A percentile compares a stretch with the other conserved stretches of the same genome.
Conservation (phyloP, 2,888 invertebrate species). For the Arge pagana region DNA sequence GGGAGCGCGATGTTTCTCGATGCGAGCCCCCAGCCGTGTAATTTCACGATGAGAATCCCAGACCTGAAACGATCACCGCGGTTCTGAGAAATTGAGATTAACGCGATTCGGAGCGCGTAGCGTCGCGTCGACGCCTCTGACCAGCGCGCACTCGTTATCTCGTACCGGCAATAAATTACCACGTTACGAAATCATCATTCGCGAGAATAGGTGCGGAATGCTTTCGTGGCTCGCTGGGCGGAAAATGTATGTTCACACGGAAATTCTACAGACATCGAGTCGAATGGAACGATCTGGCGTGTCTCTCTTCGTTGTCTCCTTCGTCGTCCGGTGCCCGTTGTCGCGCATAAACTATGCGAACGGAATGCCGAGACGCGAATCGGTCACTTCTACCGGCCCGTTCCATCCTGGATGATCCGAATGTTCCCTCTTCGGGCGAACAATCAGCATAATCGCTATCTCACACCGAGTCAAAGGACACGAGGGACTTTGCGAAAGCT, state of each 20-base stretch:
- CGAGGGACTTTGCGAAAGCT: too few relatives aligned
- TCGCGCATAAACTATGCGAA: neutral
- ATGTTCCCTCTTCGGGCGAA: too few relatives aligned
- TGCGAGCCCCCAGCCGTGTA: too few relatives aligned
- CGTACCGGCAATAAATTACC: constrained; percentile 18
- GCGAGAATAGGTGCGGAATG: constrained; percentile 13
- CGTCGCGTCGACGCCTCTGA: constrained; percentile 2
- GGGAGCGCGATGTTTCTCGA: too few relatives aligned
- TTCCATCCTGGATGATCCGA: too few relatives aligned
- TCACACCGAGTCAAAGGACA: too few relatives aligned
- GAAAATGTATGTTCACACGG: constrained; percentile 5
- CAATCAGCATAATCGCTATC: too few relatives aligned
- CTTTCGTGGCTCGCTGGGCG: constrained; percentile 10
- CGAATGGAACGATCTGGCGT: constrained; percentile 5
- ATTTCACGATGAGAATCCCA: constrained; percentile 7
- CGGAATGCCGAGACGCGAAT: too few relatives aligned
- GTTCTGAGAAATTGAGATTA: constrained; percentile 20
- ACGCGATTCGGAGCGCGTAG: constrained; percentile 1
- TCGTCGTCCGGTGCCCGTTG: neutral
- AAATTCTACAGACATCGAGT: constrained; percentile 7
- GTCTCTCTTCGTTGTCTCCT: neutral
- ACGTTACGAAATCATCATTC: constrained; percentile 18
- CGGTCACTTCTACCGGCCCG: too few relatives aligned
- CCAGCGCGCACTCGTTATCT: constrained; percentile 21
- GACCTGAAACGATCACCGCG: constrained; percentile 10